A percentile compares a stretch with the other conserved stretches of the same genome.
Conservation (phyloP, 1,140 invertebrate species). For the Papilio machaon region DNA sequence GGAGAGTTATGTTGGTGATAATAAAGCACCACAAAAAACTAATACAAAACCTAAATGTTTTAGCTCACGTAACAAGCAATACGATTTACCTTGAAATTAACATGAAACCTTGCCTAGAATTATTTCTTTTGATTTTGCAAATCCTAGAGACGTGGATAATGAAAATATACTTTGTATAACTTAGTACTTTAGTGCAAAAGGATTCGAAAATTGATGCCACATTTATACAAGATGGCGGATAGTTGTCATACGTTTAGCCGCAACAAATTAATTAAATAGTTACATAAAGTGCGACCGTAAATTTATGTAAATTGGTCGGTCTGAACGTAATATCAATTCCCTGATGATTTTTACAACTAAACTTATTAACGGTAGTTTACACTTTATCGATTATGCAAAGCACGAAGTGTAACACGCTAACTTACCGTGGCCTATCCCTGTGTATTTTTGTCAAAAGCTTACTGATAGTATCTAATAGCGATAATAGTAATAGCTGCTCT, state of each 20-base stretch:
- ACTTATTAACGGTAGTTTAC: neutral
- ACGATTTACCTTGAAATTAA: neutral
- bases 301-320: neutral
- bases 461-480: too few relatives aligned
- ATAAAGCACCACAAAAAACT: neutral
- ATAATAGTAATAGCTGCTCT: too few relatives aligned
- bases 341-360: neutral
- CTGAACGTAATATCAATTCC: neutral
- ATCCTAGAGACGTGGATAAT: neutral
- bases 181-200: neutral
- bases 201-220: neutral
- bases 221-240: neutral
- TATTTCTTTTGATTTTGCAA: neutral
- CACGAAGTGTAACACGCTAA: neutral
- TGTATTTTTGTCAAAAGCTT: too few relatives aligned
- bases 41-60: neutral
- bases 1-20: neutral
- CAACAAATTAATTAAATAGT: neutral
- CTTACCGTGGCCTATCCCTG: too few relatives aligned
- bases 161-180: neutral
- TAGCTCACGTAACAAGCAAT: neutral
- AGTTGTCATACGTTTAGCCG: neutral
- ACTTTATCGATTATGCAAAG: neutral
- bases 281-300: neutral
- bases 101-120: neutral